These are phyloP conservation scores for Camelus bactrianus DNA, from an alignment of 2,113 vertebrate genomes.

Conservation along the genomic window DNA sequence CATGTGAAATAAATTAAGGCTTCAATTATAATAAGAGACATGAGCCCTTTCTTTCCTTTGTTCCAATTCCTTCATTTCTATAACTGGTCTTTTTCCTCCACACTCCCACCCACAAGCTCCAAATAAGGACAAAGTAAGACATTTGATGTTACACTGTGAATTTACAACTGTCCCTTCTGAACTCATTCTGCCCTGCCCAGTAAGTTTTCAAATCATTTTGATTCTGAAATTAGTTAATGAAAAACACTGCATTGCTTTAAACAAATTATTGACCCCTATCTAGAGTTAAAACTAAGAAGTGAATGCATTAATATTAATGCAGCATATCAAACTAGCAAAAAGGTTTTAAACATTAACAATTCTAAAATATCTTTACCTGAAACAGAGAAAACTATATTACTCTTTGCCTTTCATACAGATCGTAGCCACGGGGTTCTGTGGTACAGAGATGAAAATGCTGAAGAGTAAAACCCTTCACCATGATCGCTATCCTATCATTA, in stretches of 20 bases:
- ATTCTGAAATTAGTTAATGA: slow-evolving; percentile 28
- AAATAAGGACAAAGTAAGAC: background rate
- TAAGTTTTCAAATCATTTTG: background rate
- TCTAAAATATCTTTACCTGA: background rate
- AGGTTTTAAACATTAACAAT: background rate
- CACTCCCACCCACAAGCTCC: background rate
- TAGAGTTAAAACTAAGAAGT: background rate
- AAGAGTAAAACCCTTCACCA: background rate
- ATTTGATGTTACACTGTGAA: background rate
- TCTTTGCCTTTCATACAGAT: slow-evolving; percentile 80
- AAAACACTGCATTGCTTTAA: background rate
- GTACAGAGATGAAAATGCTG: slow-evolving; percentile 83
- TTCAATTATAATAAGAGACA: background rate
- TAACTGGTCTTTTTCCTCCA: background rate
- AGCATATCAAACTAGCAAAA: background rate
- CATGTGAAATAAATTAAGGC: background rate
- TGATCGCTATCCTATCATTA: slow-evolving; percentile 80
- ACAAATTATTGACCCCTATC: background rate
- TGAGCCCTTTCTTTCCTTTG: background rate
- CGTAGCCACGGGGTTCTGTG: slow-evolving; percentile 88
- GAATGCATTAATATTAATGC: background rate
- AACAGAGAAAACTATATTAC: background rate
- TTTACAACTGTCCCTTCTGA: background rate
- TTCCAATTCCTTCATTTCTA: background rate
- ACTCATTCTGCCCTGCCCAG: background rate